These are phyloP conservation scores for Actias luna DNA, from an alignment of 2,888 invertebrate species.

Conservation along the genomic window DNA sequence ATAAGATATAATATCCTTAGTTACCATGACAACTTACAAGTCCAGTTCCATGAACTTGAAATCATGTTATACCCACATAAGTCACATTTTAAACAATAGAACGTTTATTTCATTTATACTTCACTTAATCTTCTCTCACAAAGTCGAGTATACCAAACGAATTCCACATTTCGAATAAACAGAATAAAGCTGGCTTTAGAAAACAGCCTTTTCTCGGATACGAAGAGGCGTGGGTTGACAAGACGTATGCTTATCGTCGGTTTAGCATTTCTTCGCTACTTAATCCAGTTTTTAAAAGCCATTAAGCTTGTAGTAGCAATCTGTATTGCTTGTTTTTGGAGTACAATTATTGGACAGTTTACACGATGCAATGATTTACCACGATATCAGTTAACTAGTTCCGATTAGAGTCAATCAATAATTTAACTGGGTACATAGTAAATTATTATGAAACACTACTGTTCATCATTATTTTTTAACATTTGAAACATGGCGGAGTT, in stretches of 20 bases:
- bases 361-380: slow-evolving; percentile 30
- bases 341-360: slow-evolving; percentile 38
- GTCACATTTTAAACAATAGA: slow-evolving; percentile 34
- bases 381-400: slow-evolving; percentile 16
- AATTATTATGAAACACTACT: not conserved
- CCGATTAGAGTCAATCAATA: not conserved
- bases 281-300: slow-evolving; percentile 75
- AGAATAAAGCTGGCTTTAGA: not conserved
- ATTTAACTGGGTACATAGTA: not conserved
- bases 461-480: too few species aligned
- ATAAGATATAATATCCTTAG: slow-evolving; percentile 19
- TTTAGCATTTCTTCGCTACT: slow-evolving; percentile 78
- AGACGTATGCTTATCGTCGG: slow-evolving; percentile 75
- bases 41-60: slow-evolving; percentile 18
- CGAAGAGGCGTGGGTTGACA: slow-evolving; percentile 66
- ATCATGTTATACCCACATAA: slow-evolving; percentile 19
- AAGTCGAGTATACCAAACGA: slow-evolving; percentile 2
- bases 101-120: slow-evolving; percentile 31
- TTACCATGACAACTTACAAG: slow-evolving; percentile 13
- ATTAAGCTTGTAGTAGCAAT: slow-evolving; percentile 75
- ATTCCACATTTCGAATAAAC: not conserved
- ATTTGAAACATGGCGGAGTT: too few species aligned
- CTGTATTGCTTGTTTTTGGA: slow-evolving; percentile 59
- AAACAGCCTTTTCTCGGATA: slow-evolving; percentile 10
- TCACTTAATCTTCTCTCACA: slow-evolving; percentile 24